These are phyloP conservation scores for Mesocentrotus franciscanus DNA, from an alignment of 53 echinoderm and acorn worm species.

Conservation along the genomic window DNA sequence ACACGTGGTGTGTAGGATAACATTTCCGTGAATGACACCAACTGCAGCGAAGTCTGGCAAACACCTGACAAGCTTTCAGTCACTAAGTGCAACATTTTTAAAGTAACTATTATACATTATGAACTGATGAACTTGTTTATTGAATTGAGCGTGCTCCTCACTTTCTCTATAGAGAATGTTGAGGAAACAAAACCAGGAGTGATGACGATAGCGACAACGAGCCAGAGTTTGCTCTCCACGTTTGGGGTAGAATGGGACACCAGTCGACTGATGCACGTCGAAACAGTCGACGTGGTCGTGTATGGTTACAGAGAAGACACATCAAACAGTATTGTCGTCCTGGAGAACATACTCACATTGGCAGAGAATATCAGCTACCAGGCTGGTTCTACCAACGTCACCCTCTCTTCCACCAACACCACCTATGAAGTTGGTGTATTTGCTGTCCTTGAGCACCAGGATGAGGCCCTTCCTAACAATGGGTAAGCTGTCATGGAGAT, in stretches of 20 bases:
- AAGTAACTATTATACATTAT: too few relatives aligned
- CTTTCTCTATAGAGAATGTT: neutral
- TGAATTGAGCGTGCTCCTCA: neutral
- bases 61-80: neutral
- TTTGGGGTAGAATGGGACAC: slow-evolving; percentile 56
- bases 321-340: neutral
- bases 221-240: neutral
- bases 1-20: too few relatives aligned
- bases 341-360: neutral
- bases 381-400: neutral
- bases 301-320: slow-evolving; percentile 61
- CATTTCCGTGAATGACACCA: too few relatives aligned
- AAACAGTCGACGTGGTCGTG: slow-evolving; percentile 53
- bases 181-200: neutral
- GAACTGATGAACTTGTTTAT: neutral
- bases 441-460: neutral
- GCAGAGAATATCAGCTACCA: slow-evolving; percentile 38
- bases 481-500: neutral
- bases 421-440: slow-evolving; percentile 19
- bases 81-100: too few relatives aligned
- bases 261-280: slow-evolving; percentile 34
- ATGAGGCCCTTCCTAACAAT: neutral
- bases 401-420: neutral
- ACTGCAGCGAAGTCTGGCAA: neutral
- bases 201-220: neutral